A percentile compares a stretch with the other conserved stretches of the same genome.
Conservation (phyloP, 2,797 vertebrate genomes). For the Hemibagrus guttatus region DNA sequence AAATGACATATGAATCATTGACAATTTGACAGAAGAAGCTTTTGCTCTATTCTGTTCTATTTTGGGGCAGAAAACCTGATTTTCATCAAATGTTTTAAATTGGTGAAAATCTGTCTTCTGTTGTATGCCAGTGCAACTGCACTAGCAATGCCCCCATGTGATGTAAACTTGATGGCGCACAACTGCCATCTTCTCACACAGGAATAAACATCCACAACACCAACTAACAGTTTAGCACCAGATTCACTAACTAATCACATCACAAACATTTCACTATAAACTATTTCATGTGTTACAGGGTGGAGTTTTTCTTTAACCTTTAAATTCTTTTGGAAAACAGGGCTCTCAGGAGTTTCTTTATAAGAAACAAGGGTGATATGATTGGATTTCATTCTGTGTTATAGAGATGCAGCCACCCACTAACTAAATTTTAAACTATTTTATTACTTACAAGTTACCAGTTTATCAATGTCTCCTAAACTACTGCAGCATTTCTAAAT, state of each 20-base stretch:
- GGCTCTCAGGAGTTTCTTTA: background rate
- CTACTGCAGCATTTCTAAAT: background rate
- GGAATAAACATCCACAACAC: background rate
- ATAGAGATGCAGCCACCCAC: background rate
- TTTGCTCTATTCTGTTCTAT: background rate
- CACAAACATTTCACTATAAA: background rate
- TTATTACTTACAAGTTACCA: background rate
- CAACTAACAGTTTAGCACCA: background rate
- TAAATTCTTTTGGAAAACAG: background rate
- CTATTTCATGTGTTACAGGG: background rate
- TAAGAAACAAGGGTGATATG: background rate
- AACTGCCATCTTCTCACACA: background rate
- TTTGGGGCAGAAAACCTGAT: background rate
- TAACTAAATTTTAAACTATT: background rate
- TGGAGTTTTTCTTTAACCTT: background rate
- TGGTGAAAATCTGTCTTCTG: background rate
- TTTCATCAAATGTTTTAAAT: background rate
- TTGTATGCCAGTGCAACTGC: background rate
- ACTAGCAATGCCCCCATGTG: background rate
- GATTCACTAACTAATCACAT: background rate
- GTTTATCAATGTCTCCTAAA: background rate
- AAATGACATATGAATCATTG: background rate
- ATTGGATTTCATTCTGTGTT: background rate
- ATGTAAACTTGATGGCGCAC: no score
- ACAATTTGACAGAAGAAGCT: background rate